Evolutionary conservation across 2,888 invertebrate genomes (phyloP).

Genomic region (Drosophila flavopinicola): DNA sequence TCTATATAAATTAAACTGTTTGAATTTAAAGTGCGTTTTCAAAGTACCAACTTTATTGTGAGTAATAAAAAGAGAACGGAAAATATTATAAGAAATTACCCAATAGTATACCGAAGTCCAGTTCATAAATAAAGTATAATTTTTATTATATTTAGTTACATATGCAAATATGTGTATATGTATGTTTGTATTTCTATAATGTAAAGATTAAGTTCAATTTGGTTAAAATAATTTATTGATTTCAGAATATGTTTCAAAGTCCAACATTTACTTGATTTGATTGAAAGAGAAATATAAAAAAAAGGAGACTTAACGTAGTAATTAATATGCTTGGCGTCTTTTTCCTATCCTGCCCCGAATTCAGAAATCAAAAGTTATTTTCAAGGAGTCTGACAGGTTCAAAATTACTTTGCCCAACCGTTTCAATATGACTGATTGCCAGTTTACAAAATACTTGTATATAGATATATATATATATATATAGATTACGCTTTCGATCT

Average conservation of each 20-base stretch:
- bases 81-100: conserved; percentile 22
- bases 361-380: conserved; percentile 50
- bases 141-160: conserved; percentile 59
- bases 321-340: conserved; percentile 39
- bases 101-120: conserved; percentile 20
- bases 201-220: conserved; percentile 63
- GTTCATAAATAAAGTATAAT: conserved; percentile 53
- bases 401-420: conserved; percentile 44
- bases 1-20: neutral
- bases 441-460: conserved; percentile 19
- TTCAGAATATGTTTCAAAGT: conserved; percentile 60
- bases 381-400: conserved; percentile 51
- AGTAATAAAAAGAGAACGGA: neutral
- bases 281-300: conserved; percentile 47
- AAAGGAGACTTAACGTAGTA: conserved; percentile 67
- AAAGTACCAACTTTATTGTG: neutral
- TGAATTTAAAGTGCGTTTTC: neutral
- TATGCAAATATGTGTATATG: conserved; percentile 30
- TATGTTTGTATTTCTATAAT: conserved; percentile 30
- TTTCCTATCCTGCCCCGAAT: conserved; percentile 51
- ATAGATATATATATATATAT: conserved; percentile 31
- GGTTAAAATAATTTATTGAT: conserved; percentile 79
- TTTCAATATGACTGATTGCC: conserved; percentile 43
- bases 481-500: conserved; percentile 7
- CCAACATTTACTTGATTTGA: conserved; percentile 51